Percentiles rank a stretch among this genome's conserved stretches.
Conservation (phyloP, 2,888 invertebrate species). For the Electrophaes corylata region DNA sequence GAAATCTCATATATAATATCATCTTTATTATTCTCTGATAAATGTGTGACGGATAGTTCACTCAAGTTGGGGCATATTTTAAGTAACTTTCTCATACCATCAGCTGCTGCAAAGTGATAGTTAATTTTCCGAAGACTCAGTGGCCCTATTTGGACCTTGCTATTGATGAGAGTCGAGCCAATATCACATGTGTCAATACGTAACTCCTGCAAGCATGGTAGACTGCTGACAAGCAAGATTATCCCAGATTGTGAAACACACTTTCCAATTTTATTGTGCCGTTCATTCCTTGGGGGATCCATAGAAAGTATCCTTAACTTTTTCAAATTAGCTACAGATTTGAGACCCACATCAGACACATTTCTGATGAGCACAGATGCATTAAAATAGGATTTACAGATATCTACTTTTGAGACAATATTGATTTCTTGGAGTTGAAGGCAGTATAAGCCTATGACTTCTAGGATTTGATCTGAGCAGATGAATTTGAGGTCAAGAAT, state of each 20-base stretch:
- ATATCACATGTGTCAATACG: constrained; percentile 80
- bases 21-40: constrained; percentile 74
- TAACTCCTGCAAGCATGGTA: constrained; percentile 74
- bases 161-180: constrained; percentile 74
- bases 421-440: constrained; percentile 74
- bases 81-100: constrained; percentile 70
- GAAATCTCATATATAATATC: constrained; percentile 72
- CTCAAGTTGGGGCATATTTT: constrained; percentile 73
- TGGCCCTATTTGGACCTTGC: constrained; percentile 65
- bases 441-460: constrained; percentile 69
- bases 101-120: constrained; percentile 75
- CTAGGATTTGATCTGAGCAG: constrained; percentile 79
- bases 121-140: constrained; percentile 74
- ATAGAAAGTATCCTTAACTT: constrained; percentile 69
- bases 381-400: constrained; percentile 76
- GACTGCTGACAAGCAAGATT: constrained; percentile 66
- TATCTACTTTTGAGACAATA: constrained; percentile 77
- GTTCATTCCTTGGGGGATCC: constrained; percentile 78
- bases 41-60: constrained; percentile 75
- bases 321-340: constrained; percentile 67
- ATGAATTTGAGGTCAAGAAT: constrained; percentile 78
- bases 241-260: constrained; percentile 78
- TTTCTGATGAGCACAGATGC: constrained; percentile 77
- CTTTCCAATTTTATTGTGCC: constrained; percentile 69
- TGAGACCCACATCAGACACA: constrained; percentile 75